phyloP scores from a whole-genome alignment of 2,113 vertebrate species.

The Melanerpes aurifrons region DNA sequence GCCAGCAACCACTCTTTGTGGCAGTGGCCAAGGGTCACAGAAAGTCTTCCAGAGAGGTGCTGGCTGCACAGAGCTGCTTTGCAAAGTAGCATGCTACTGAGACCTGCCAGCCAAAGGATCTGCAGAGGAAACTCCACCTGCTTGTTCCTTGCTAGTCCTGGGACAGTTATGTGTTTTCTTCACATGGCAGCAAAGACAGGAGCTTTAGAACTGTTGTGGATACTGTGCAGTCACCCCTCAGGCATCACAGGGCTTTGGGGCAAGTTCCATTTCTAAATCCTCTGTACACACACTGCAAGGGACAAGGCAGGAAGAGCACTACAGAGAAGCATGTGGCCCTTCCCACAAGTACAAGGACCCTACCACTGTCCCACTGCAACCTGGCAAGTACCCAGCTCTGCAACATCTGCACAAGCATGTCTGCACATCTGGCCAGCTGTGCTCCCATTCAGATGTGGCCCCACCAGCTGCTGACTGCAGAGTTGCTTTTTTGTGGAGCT shows the following conservation, averaged over 20 bases:
- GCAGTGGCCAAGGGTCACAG: neutral
- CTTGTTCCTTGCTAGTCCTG: fast-evolving
- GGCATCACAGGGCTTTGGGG: fast-evolving
- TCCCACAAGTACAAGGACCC: neutral
- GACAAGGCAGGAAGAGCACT: neutral
- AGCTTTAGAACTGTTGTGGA: neutral
- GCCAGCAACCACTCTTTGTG: fast-evolving
- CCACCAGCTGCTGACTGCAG: neutral
- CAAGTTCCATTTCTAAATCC: fast-evolving
- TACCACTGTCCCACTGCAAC: fast-evolving
- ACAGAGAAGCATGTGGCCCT: fast-evolving
- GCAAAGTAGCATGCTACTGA: neutral
- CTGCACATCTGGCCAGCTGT: neutral
- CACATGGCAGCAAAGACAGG: fast-evolving
- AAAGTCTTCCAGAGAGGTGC: fast-evolving
- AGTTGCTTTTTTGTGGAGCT: fast-evolving
- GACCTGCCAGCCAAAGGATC: too few relatives aligned
- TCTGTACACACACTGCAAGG: fast-evolving
- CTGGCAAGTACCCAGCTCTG: neutral
- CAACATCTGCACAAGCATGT: neutral
- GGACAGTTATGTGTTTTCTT: fast-evolving
- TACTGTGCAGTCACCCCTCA: neutral
- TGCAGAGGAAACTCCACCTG: fast-evolving
- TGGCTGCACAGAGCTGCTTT: neutral
- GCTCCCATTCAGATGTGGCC: neutral